These are phyloP conservation scores for Nothura maculosa DNA, from an alignment of 2,797 vertebrate genomes.

Conservation along the genomic window DNA sequence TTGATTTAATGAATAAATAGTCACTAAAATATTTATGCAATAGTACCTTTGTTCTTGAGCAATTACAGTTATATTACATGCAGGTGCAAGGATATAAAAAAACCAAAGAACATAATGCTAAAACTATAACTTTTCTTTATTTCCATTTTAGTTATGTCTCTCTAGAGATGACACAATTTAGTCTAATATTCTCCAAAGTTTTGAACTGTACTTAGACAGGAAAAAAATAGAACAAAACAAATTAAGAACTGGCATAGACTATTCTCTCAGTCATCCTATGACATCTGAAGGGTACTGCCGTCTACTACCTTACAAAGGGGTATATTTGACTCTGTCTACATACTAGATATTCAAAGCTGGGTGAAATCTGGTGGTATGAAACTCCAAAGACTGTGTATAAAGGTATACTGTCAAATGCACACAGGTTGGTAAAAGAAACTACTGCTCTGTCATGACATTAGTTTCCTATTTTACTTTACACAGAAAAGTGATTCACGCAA, in stretches of 20 bases:
- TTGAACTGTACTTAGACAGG: not conserved
- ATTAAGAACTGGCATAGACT: not conserved
- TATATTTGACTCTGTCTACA: not conserved
- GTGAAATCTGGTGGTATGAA: not conserved
- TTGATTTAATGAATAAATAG: not conserved
- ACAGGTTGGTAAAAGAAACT: not conserved
- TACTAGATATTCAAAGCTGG: not conserved
- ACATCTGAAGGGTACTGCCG: not conserved
- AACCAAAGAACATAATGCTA: no score
- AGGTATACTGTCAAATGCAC: not conserved
- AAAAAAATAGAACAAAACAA: not conserved
- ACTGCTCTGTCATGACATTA: not conserved
- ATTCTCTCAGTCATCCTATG: not conserved
- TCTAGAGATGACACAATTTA: not conserved
- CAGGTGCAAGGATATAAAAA: no score
- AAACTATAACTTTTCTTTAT: no score
- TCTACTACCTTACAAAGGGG: not conserved
- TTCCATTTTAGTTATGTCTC: no score
- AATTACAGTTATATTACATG: not conserved
- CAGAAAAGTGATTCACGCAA: not conserved
- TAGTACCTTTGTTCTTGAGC: not conserved
- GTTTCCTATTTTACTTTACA: not conserved
- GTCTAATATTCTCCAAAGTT: not conserved
- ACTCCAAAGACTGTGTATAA: not conserved
- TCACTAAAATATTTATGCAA: not conserved